These are phyloP conservation scores for Mola mola DNA, from an alignment of 2,113 vertebrate species.

Conservation along the genomic window DNA sequence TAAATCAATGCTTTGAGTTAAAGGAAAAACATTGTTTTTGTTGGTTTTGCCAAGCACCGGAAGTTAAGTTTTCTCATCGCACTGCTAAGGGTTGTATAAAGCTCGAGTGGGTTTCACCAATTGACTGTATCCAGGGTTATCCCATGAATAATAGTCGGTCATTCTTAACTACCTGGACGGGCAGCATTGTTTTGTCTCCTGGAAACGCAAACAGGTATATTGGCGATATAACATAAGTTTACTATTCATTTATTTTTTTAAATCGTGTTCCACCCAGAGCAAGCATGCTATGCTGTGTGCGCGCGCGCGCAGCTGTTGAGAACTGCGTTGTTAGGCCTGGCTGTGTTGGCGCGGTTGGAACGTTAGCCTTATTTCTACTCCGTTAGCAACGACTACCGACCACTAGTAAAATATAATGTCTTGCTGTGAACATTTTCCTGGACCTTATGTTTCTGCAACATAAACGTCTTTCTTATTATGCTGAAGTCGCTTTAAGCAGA, in stretches of 20 bases:
- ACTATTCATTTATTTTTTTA: no score
- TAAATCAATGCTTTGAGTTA: no score
- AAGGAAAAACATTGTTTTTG: fast-evolving
- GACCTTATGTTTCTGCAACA: no score
- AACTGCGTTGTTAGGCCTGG: conserved; percentile 72
- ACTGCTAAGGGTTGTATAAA: conserved; percentile 46
- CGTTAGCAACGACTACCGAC: conserved; percentile 35
- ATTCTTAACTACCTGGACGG: conserved; percentile 5
- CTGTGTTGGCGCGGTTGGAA: conserved; percentile 59
- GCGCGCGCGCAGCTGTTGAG: conserved; percentile 12
- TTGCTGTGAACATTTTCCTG: neutral
- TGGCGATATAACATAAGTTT: neutral
- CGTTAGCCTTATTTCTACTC: conserved; percentile 49
- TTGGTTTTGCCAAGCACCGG: conserved; percentile 59
- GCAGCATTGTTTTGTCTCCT: conserved; percentile 32
- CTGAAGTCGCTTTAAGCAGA: neutral
- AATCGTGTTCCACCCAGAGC: fast-evolving
- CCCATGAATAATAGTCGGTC: no score
- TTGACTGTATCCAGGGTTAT: conserved; percentile 39
- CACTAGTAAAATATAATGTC: neutral
- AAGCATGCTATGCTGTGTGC: neutral
- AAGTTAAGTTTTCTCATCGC: conserved; percentile 21
- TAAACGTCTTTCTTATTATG: neutral
- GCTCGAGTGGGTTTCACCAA: conserved; percentile 40
- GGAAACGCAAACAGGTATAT: conserved; percentile 52